phyloP scores from a whole-genome alignment of 1,140 invertebrate genomes.

The Hylaeus volcanicus region DNA sequence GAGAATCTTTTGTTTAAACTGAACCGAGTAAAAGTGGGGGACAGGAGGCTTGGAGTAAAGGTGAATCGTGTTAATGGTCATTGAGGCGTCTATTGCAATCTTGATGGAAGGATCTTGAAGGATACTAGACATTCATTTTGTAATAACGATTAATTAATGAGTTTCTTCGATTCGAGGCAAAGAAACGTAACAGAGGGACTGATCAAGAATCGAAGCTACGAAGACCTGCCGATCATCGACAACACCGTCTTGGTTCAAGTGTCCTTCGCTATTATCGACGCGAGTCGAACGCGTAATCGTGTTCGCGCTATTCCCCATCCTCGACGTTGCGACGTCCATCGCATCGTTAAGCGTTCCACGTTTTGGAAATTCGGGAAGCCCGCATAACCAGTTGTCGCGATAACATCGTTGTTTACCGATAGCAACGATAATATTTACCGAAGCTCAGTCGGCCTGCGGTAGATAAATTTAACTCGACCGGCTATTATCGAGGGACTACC shows the following conservation, averaged over 20 bases:
- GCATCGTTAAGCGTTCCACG: background rate
- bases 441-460: background rate
- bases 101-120: no score
- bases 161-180: no score
- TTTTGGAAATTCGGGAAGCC: background rate
- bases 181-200: no score
- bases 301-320: background rate
- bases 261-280: background rate
- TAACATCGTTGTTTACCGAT: conserved; percentile 3
- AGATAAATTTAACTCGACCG: background rate
- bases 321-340: background rate
- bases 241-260: background rate
- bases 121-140: no score
- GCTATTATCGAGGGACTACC: background rate
- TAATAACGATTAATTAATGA: no score
- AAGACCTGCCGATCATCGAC: background rate
- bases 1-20: no score
- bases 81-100: no score
- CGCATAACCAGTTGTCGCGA: background rate
- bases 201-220: background rate
- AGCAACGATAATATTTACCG: conserved; percentile 8
- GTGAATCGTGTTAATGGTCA: no score
- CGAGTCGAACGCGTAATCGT: background rate
- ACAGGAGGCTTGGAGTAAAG: no score
- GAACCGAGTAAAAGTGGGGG: no score